These are phyloP conservation scores for Aporophyla lueneburgensis DNA, from an alignment of 2,888 invertebrate genomes.

Conservation along the genomic window DNA sequence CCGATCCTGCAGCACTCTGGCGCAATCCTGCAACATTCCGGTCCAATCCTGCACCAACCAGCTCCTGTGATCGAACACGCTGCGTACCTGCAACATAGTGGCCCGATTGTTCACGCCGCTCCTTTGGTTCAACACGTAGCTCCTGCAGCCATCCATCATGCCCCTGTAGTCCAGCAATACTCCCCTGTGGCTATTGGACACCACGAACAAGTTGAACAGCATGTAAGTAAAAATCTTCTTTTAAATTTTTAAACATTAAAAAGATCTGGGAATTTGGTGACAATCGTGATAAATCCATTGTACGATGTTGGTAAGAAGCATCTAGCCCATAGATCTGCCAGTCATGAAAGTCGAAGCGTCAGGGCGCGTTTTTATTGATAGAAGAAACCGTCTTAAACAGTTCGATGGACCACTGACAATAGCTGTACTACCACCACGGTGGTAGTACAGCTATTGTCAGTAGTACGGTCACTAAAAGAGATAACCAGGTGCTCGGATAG, in stretches of 20 bases:
- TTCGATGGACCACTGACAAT: not conserved
- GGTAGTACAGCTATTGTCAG: no score
- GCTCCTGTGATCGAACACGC: slow-evolving; percentile 64
- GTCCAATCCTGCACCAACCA: slow-evolving; percentile 70
- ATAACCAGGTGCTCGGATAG: no score
- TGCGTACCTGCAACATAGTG: slow-evolving; percentile 66
- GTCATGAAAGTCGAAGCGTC: not conserved
- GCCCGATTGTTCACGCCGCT: slow-evolving; percentile 66
- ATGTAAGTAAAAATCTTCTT: slow-evolving; percentile 73
- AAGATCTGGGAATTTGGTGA: no score
- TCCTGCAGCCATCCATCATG: slow-evolving; percentile 59
- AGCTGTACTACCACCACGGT: not conserved
- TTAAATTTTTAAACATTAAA: not conserved
- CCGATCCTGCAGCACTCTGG: slow-evolving; percentile 61
- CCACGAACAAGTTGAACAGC: slow-evolving; percentile 76
- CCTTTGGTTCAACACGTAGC: slow-evolving; percentile 55
- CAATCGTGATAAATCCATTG: not conserved
- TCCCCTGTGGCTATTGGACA: slow-evolving; percentile 74
- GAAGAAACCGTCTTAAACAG: not conserved
- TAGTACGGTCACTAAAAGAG: no score
- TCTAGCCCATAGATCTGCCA: not conserved
- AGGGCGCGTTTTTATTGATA: not conserved
- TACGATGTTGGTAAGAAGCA: not conserved
- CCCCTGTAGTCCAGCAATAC: slow-evolving; percentile 73
- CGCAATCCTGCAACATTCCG: slow-evolving; percentile 66